These are phyloP conservation scores for Agapornis canus DNA, from an alignment of 2,797 vertebrate species.

Conservation along the genomic window DNA sequence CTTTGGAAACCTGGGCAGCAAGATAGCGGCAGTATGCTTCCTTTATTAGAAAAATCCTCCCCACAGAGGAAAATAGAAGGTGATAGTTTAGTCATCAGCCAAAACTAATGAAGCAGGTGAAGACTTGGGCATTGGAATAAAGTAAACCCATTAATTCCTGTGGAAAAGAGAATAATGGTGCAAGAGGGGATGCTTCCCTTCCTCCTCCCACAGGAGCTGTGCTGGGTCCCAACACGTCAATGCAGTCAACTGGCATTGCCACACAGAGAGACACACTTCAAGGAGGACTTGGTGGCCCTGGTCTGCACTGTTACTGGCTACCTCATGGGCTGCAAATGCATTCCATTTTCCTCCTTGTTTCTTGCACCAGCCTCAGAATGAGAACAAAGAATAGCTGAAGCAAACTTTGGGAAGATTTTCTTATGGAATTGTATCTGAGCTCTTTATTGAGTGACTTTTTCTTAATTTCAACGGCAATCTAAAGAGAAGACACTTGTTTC, in stretches of 20 bases:
- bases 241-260: background rate
- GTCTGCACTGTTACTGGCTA: background rate
- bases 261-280: background rate
- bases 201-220: background rate
- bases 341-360: background rate
- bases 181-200: background rate
- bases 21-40: background rate
- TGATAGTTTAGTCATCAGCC: background rate
- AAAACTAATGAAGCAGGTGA: background rate
- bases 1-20: fast-evolving
- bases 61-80: background rate
- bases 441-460: background rate
- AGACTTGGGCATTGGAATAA: background rate
- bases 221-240: background rate
- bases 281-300: background rate
- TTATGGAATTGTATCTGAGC: background rate
- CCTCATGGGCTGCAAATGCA: background rate
- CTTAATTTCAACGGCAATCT: background rate
- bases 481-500: background rate
- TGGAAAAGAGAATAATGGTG: background rate
- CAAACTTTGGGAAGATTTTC: background rate
- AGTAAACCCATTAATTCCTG: background rate
- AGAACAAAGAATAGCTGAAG: background rate
- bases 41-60: background rate
- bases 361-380: fast-evolving